These are phyloP conservation scores for Diarsia rubi DNA, from an alignment of 2,888 invertebrate genomes.

Conservation along the genomic window DNA sequence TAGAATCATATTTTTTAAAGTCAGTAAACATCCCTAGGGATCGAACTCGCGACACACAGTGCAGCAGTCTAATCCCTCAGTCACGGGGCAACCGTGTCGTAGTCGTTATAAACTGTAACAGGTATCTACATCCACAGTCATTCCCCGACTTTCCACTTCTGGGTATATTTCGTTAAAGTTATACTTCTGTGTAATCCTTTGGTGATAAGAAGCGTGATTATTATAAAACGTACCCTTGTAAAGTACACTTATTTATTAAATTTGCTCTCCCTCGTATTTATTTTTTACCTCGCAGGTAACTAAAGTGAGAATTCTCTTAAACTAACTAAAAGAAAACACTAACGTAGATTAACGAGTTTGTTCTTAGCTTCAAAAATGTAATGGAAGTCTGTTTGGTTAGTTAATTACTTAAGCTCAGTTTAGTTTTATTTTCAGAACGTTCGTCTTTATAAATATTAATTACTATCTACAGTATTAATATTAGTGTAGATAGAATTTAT, in stretches of 20 bases:
- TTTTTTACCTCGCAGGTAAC: not conserved
- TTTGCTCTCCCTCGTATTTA: not conserved
- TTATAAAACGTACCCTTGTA: not conserved
- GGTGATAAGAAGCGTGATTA: not conserved
- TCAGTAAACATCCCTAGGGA: too few relatives aligned
- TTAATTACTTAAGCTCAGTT: constrained; percentile 5
- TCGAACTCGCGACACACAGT: too few relatives aligned
- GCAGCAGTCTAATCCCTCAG: too few relatives aligned
- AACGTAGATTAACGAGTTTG: constrained; percentile 38
- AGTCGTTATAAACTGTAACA: too few relatives aligned
- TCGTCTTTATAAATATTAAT: not conserved
- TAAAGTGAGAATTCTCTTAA: constrained; percentile 14
- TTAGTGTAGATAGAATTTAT: too few relatives aligned
- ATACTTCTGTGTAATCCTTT: not conserved
- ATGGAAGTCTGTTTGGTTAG: constrained; percentile 38
- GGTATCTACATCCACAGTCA: too few relatives aligned
- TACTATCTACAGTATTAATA: not conserved
- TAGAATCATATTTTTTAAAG: too few relatives aligned
- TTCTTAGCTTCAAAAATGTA: constrained; percentile 27
- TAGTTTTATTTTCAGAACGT: constrained; percentile 20
- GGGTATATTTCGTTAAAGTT: too few relatives aligned
- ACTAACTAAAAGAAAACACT: constrained; percentile 35
- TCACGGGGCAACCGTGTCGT: too few relatives aligned
- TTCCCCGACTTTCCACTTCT: too few relatives aligned
- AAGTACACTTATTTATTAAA: not conserved